phyloP scores from a whole-genome alignment of 2,888 invertebrate species.

The Neelides folsomi region DNA sequence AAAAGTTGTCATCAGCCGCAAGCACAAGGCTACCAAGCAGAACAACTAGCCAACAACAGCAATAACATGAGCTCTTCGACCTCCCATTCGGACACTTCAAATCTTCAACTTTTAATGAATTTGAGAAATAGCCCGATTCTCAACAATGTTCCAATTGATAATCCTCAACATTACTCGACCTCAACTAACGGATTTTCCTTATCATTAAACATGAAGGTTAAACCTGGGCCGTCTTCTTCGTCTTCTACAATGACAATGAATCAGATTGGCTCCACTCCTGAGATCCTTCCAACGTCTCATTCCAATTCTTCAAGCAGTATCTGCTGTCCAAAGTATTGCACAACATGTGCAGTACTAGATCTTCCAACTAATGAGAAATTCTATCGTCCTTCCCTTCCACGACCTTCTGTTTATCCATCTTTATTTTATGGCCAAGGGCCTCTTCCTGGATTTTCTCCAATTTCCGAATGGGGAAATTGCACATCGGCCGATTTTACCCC shows the following conservation, averaged over 20 bases:
- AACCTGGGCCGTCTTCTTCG: background rate
- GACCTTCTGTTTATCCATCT: slow-evolving; percentile 13
- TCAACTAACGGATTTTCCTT: background rate
- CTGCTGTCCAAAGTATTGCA: slow-evolving; percentile 5
- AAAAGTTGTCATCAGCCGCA: no score
- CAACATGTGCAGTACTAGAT: slow-evolving; percentile 13
- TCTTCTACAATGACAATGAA: background rate
- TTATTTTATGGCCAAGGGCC: slow-evolving; percentile 15
- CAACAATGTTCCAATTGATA: background rate
- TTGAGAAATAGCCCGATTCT: background rate
- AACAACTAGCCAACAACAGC: no score
- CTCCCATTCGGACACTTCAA: no score
- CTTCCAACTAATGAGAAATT: slow-evolving; percentile 13
- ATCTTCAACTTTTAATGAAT: no score
- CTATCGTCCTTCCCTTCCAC: slow-evolving; percentile 7
- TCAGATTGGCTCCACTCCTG: background rate
- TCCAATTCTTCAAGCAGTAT: no score
- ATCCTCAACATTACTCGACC: no score
- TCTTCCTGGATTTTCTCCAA: slow-evolving; percentile 12
- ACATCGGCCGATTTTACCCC: slow-evolving; percentile 6
- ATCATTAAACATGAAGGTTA: background rate
- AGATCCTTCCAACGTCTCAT: background rate
- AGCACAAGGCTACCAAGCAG: no score
- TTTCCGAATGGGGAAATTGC: slow-evolving; percentile 12
- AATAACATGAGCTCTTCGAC: no score